phyloP scores from a whole-genome alignment of 1,140 invertebrate genomes.

The Steinernema feltiae region DNA sequence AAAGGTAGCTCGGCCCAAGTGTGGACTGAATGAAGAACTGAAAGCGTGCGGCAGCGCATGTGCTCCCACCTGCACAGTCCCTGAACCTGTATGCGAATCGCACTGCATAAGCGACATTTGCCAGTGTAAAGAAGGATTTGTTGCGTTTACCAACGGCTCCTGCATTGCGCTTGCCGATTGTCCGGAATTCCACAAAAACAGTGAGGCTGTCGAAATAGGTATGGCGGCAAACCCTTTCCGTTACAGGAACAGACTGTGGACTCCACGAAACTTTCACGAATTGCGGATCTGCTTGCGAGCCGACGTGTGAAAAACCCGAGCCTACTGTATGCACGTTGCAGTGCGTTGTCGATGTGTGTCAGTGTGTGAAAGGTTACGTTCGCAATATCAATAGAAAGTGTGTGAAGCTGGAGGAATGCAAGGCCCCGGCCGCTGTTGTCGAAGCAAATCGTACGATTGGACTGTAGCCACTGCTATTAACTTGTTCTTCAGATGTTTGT shows the following conservation, averaged over 20 bases:
- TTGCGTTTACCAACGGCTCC: slow-evolving; percentile 13
- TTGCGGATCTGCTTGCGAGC: slow-evolving; percentile 15
- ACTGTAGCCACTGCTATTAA: not conserved
- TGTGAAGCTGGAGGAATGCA: not conserved
- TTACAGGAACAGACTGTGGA: not conserved
- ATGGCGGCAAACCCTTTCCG: not conserved
- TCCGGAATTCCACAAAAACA: not conserved
- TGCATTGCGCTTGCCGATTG: slow-evolving; percentile 11
- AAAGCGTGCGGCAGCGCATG: slow-evolving; percentile 18
- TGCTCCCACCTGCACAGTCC: slow-evolving; percentile 19
- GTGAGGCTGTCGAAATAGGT: not conserved
- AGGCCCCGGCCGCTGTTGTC: not conserved
- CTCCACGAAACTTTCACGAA: not conserved
- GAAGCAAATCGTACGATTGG: not conserved
- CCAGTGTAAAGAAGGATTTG: slow-evolving; percentile 17
- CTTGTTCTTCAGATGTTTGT: slow-evolving; percentile 11
- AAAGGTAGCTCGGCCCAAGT: not conserved
- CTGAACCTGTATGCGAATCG: slow-evolving; percentile 12
- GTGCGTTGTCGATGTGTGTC: slow-evolving; percentile 23
- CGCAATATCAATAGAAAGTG: slow-evolving; percentile 2
- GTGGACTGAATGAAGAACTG: slow-evolving; percentile 19
- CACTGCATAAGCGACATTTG: slow-evolving; percentile 21
- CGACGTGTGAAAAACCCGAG: slow-evolving; percentile 16
- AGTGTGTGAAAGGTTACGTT: slow-evolving; percentile 18
- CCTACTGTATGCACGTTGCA: slow-evolving; percentile 25